Percentiles rank a stretch among this genome's conserved stretches.
phyloP scores from a whole-genome alignment of 2,888 invertebrate species.

The Leptinotarsa tumamoca region DNA sequence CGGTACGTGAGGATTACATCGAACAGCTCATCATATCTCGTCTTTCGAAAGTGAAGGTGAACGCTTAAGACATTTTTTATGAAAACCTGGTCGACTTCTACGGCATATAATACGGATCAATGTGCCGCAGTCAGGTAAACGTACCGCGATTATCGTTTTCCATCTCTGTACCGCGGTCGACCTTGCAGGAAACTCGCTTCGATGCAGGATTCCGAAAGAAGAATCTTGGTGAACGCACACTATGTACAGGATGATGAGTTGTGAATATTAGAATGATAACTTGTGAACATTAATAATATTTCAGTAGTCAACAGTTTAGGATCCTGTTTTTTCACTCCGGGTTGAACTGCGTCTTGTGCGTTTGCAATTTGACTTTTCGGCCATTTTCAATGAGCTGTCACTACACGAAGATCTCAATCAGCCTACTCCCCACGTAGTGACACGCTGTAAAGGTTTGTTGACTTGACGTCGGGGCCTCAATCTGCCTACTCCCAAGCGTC shows the following conservation, averaged over 20 bases:
- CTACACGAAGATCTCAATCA: too few species aligned
- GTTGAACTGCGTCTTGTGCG: too few species aligned
- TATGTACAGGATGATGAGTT: neutral
- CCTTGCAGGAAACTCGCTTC: conserved; percentile 53
- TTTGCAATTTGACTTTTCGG: too few species aligned
- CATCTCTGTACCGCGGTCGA: conserved; percentile 48
- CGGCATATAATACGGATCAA: conserved; percentile 51
- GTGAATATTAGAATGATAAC: neutral
- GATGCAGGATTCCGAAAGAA: conserved; percentile 36
- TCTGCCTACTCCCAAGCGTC: too few species aligned
- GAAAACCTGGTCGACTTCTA: conserved; percentile 42
- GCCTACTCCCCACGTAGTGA: too few species aligned
- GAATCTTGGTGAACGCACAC: conserved; percentile 1
- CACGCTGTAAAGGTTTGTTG: too few species aligned
- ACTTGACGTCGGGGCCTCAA: too few species aligned
- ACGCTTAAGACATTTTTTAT: conserved; percentile 28
- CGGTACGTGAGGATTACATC: conserved; percentile 23
- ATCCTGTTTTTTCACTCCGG: too few species aligned
- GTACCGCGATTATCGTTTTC: conserved; percentile 54
- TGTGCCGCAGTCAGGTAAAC: conserved; percentile 54
- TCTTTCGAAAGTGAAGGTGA: conserved; percentile 47
- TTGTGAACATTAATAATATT: neutral
- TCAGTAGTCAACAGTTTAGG: too few species aligned
- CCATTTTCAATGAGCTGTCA: too few species aligned
- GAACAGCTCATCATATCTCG: conserved; percentile 32